phyloP scores from a whole-genome alignment of 2,888 invertebrate species.

The Limulus polyphemus region DNA sequence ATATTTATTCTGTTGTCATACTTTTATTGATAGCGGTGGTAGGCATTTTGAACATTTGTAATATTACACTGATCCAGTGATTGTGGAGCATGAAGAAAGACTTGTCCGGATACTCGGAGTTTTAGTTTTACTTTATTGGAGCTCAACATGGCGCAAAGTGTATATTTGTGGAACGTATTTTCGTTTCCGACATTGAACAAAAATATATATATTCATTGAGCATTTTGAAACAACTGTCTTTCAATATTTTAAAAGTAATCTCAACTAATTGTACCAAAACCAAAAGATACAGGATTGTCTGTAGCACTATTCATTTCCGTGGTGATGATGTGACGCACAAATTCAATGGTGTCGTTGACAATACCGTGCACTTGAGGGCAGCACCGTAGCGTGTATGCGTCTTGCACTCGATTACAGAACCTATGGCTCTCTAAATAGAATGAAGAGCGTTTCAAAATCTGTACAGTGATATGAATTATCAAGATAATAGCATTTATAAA shows the following conservation, averaged over 20 bases:
- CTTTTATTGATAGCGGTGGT: no score
- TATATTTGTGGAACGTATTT: no score
- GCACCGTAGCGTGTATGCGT: conserved; percentile 53
- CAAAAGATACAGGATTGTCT: conserved; percentile 47
- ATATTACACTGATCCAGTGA: no score
- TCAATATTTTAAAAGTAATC: neutral
- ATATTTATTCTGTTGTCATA: no score
- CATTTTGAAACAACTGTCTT: neutral
- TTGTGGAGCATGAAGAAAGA: no score
- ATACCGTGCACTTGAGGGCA: conserved; percentile 54
- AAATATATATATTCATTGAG: neutral
- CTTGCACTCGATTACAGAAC: conserved; percentile 51
- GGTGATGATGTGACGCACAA: conserved; percentile 46
- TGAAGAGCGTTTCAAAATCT: neutral
- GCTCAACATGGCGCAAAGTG: no score
- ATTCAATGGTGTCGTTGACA: conserved; percentile 51
- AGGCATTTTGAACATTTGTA: no score
- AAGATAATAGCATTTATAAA: no score
- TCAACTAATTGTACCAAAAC: neutral
- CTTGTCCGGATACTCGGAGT: no score
- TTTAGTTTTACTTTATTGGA: no score
- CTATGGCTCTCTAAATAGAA: conserved; percentile 46
- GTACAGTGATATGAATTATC: no score
- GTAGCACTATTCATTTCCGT: conserved; percentile 55
- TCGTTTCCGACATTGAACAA: neutral